Evolutionary conservation across 2,888 invertebrate species (phyloP).

Genomic region (Microchrysa polita): DNA sequence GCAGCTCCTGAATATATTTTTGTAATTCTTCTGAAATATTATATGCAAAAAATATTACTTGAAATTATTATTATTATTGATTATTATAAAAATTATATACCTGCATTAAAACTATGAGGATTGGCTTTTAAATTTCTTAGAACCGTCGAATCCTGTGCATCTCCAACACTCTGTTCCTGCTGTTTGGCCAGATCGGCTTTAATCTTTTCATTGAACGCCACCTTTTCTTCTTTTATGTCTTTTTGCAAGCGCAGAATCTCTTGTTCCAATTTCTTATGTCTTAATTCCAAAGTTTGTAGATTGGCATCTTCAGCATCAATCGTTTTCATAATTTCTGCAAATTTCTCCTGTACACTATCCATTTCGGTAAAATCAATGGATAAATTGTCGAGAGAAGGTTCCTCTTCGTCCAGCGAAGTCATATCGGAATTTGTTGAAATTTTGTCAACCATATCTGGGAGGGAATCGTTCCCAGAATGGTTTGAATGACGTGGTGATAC

Average conservation of each 20-base stretch:
- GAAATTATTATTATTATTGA: too few species aligned
- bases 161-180: background rate
- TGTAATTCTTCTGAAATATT: constrained; percentile 39
- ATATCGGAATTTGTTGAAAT: too few species aligned
- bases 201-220: constrained; percentile 39
- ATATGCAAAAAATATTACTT: background rate
- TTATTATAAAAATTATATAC: constrained; percentile 20
- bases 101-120: constrained; percentile 42
- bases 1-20: constrained; percentile 43
- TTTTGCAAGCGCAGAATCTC: constrained; percentile 47
- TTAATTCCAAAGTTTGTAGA: constrained; percentile 42
- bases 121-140: constrained; percentile 36
- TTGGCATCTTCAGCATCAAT: constrained; percentile 46
- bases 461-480: too few species aligned
- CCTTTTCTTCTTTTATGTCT: constrained; percentile 48
- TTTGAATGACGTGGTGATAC: too few species aligned
- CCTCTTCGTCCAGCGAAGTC: too few species aligned
- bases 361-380: constrained; percentile 15
- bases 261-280: constrained; percentile 42
- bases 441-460: too few species aligned
- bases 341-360: constrained; percentile 21
- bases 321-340: constrained; percentile 45
- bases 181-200: constrained; percentile 45
- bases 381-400: too few species aligned
- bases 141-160: background rate